Percentiles rank a stretch among this genome's conserved stretches.
phyloP scores from a whole-genome alignment of 2,888 invertebrate genomes.

The Parnassius mnemosyne region DNA sequence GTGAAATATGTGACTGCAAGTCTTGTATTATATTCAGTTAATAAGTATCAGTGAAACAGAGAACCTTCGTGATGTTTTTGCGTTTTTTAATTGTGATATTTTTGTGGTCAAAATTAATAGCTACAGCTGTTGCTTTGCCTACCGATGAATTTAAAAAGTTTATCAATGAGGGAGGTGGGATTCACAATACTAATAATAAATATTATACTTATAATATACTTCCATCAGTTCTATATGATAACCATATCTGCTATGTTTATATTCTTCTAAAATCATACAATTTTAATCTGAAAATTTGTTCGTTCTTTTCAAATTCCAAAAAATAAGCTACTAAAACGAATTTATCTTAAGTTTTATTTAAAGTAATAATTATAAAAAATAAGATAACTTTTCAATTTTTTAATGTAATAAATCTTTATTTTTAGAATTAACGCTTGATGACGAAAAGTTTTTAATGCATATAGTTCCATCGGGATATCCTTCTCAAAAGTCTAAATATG shows the following conservation, averaged over 20 bases:
- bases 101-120: constrained; percentile 47
- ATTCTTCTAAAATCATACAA: no score
- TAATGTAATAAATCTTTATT: neutral
- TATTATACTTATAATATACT: no score
- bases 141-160: constrained; percentile 53
- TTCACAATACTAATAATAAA: no score
- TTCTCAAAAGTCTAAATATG: constrained; percentile 37
- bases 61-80: constrained; percentile 32
- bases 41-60: constrained; percentile 37
- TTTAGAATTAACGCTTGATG: constrained; percentile 37
- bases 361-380: no score
- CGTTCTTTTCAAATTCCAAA: no score
- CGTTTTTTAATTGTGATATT: constrained; percentile 42
- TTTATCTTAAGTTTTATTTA: no score
- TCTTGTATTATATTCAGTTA: constrained; percentile 46
- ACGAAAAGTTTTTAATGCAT: constrained; percentile 42
- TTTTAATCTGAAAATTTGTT: no score
- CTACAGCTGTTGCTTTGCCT: constrained; percentile 42
- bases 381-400: neutral
- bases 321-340: no score
- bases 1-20: constrained; percentile 55
- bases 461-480: constrained; percentile 47
- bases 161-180: constrained; percentile 52
- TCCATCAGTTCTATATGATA: no score
- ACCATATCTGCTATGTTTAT: no score